Conservation (phyloP, 2,113 vertebrate species). For the Hipposideros armiger region DNA sequence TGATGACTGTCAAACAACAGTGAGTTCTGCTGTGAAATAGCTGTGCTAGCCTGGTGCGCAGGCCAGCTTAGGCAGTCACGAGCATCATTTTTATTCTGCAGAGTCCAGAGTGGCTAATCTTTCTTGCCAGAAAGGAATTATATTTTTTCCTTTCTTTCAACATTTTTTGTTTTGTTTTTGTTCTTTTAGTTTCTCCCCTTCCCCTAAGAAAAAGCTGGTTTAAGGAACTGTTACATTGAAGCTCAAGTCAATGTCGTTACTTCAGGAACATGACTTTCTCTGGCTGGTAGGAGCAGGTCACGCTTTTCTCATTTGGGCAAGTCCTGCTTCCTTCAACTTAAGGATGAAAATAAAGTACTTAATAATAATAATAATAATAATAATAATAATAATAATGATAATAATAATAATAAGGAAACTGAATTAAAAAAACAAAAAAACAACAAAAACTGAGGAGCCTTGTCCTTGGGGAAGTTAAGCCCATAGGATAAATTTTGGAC, state of each 20-base stretch:
- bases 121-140: not conserved
- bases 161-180: not conserved
- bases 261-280: not conserved
- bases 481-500: not conserved
- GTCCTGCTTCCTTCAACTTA: not conserved
- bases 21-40: not conserved
- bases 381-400: not conserved
- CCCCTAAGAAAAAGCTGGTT: not conserved
- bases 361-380: not conserved
- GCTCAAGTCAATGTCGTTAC: not conserved
- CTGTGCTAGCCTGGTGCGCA: rapidly evolving
- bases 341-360: not conserved
- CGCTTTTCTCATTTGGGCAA: not conserved
- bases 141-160: not conserved
- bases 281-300: not conserved
- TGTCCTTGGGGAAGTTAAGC: not conserved
- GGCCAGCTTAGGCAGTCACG: not conserved
- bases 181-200: not conserved
- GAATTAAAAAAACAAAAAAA: not conserved
- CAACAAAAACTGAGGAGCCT: no score
- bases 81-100: not conserved
- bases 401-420: not conserved
- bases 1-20: not conserved
- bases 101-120: not conserved
- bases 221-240: not conserved